Evolutionary conservation across 2,888 invertebrate genomes (phyloP).

Genomic region (Tachina lurida): DNA sequence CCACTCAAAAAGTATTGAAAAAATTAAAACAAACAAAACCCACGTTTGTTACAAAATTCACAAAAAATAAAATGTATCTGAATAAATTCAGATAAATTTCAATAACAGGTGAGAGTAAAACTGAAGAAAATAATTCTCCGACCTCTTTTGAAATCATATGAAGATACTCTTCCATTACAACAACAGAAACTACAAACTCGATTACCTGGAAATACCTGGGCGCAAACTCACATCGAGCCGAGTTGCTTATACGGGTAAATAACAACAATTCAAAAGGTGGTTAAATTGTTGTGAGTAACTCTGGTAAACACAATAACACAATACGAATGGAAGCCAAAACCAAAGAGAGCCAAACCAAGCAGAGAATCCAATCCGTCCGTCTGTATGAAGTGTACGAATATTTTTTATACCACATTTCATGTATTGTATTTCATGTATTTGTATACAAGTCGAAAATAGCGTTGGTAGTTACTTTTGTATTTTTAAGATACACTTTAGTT

Average conservation of each 20-base stretch:
- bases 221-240: constrained; percentile 58
- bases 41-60: constrained; percentile 62
- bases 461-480: constrained; percentile 71
- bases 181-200: not conserved
- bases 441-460: constrained; percentile 51
- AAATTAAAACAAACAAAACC: constrained; percentile 66
- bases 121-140: constrained; percentile 40
- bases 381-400: constrained; percentile 19
- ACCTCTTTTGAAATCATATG: constrained; percentile 59
- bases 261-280: constrained; percentile 48
- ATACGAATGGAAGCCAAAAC: not conserved
- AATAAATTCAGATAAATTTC: constrained; percentile 55
- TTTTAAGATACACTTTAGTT: constrained; percentile 71
- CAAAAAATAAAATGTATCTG: constrained; percentile 62
- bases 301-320: constrained; percentile 48
- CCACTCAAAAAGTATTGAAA: constrained; percentile 15
- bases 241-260: constrained; percentile 15
- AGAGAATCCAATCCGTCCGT: constrained; percentile 29
- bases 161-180: constrained; percentile 37
- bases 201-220: constrained; percentile 68
- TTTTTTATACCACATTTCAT: constrained; percentile 31
- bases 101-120: constrained; percentile 60
- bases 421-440: constrained; percentile 31
- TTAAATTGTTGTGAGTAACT: constrained; percentile 57
- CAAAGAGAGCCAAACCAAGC: constrained; percentile 48